These are phyloP conservation scores for Dipodomys spectabilis DNA, from an alignment of 2,113 vertebrate genomes.

Conservation along the genomic window DNA sequence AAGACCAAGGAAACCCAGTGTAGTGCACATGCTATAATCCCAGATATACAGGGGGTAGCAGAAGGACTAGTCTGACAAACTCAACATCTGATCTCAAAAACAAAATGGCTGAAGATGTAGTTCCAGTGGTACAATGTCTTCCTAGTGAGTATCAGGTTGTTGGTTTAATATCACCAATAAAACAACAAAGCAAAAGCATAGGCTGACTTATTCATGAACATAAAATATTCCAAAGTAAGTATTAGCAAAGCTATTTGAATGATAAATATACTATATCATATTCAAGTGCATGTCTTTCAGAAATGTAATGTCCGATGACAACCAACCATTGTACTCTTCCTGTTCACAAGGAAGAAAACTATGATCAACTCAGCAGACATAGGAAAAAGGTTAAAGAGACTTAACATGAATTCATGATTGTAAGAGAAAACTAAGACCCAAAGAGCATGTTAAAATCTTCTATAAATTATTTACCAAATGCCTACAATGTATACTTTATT, in stretches of 20 bases:
- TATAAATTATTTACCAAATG: neutral
- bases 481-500: neutral
- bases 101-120: too few relatives aligned
- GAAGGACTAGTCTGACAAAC: too few relatives aligned
- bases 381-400: neutral
- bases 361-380: neutral
- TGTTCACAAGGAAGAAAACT: conserved; percentile 14
- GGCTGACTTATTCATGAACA: neutral
- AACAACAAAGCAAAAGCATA: neutral
- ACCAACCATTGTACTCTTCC: neutral
- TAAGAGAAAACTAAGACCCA: neutral
- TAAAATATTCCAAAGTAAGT: neutral
- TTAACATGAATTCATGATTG: neutral
- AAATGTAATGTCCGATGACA: neutral
- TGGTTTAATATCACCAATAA: too few relatives aligned
- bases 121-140: too few relatives aligned
- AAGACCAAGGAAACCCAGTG: neutral
- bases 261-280: neutral
- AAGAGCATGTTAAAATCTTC: neutral
- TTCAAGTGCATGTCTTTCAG: neutral
- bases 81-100: too few relatives aligned
- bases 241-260: conserved; percentile 25
- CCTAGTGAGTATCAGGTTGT: too few relatives aligned
- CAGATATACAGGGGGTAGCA: too few relatives aligned
- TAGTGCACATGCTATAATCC: too few relatives aligned